Percentiles rank a stretch among this genome's conserved stretches.
phyloP scores from a whole-genome alignment of 2,113 vertebrate genomes.

The Scomber colias region DNA sequence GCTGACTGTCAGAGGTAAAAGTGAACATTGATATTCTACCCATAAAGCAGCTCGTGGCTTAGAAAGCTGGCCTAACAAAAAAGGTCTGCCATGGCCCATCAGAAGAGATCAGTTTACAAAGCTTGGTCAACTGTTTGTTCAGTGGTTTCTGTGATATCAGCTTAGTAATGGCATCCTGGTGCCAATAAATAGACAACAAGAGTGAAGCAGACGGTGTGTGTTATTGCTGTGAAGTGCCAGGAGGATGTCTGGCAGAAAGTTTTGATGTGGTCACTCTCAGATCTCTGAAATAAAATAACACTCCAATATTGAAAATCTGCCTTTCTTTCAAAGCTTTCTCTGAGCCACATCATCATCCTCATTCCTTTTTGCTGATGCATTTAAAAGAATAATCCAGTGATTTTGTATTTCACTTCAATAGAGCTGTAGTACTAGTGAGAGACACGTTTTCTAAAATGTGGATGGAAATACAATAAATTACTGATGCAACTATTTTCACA shows the following conservation, averaged over 20 bases:
- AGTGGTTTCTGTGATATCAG: slow-evolving; percentile 48
- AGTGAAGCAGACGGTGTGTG: slow-evolving; percentile 39
- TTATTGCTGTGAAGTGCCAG: slow-evolving; percentile 24
- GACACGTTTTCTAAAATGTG: too few species aligned
- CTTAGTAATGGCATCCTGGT: slow-evolving; percentile 3
- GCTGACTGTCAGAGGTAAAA: slow-evolving; percentile 35
- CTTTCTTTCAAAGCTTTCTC: not conserved
- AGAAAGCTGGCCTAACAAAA: slow-evolving; percentile 22
- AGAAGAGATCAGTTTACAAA: slow-evolving; percentile 59
- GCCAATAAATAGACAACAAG: slow-evolving; percentile 39
- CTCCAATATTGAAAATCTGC: not conserved
- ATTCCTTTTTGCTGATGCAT: too few species aligned
- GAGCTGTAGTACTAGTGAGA: too few species aligned
- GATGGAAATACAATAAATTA: too few species aligned
- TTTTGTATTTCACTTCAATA: too few species aligned
- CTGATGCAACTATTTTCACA: too few species aligned
- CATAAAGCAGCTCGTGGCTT: slow-evolving; percentile 23
- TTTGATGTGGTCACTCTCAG: slow-evolving; percentile 40
- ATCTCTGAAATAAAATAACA: slow-evolving; percentile 34
- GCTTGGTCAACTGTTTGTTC: slow-evolving; percentile 43
- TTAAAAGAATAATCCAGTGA: too few species aligned
- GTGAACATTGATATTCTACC: slow-evolving; percentile 47
- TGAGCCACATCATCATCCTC: not conserved
- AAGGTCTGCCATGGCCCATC: slow-evolving; percentile 12
- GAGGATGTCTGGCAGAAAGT: slow-evolving; percentile 14